Evolutionary conservation across 2,888 invertebrate genomes (phyloP).

Genomic region (Agonopterix subpropinquella): DNA sequence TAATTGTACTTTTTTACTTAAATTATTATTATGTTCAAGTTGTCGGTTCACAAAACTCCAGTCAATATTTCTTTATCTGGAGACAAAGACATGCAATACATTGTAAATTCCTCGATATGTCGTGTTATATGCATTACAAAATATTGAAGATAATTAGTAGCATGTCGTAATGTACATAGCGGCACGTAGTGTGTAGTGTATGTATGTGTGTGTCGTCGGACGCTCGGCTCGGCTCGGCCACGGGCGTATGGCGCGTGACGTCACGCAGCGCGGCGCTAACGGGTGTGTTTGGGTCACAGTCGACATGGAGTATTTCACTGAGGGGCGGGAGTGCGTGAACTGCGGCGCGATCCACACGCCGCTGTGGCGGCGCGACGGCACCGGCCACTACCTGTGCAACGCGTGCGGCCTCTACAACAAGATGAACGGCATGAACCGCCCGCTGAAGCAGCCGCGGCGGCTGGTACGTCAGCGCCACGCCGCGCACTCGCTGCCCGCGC

Average conservation of each 20-base stretch:
- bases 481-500: constrained; percentile 54
- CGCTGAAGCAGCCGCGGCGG: constrained; percentile 98
- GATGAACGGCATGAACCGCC: constrained; percentile 99
- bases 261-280: constrained; percentile 13
- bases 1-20: too few relatives aligned
- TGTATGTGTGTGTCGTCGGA: background rate
- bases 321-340: constrained; percentile 98
- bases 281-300: constrained; percentile 47
- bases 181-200: background rate
- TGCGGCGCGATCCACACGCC: constrained; percentile 98
- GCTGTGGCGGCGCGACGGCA: constrained; percentile 98
- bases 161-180: background rate
- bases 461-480: constrained; percentile 86
- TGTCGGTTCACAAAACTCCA: too few relatives aligned
- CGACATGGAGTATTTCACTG: constrained; percentile 87
- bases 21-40: too few relatives aligned
- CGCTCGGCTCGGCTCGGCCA: background rate
- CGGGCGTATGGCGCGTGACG: background rate
- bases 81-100: too few relatives aligned
- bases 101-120: too few relatives aligned
- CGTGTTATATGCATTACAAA: too few relatives aligned
- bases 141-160: background rate
- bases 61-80: too few relatives aligned
- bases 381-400: constrained; percentile 99
- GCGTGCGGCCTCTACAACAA: constrained; percentile 99